phyloP scores from a whole-genome alignment of 2,797 vertebrate genomes.

The Ara ararauna region DNA sequence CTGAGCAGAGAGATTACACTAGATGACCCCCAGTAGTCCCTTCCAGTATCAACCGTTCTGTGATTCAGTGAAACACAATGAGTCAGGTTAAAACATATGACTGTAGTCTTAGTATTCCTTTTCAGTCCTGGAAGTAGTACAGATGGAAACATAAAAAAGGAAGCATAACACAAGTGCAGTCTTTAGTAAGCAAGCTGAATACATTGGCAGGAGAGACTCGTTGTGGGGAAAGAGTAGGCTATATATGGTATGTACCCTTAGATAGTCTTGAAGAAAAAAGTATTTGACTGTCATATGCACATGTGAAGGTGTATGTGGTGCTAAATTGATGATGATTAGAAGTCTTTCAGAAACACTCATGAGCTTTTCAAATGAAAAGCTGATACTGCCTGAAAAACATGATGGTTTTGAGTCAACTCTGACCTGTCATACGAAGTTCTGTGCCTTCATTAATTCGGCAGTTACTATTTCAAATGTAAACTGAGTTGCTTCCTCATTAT shows the following conservation, averaged over 20 bases:
- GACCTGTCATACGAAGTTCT: background rate
- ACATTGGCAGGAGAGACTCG: background rate
- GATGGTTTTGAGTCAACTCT: background rate
- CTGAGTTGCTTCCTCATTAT: rapidly evolving
- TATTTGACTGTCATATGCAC: rapidly evolving
- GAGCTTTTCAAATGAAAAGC: background rate
- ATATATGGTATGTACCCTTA: background rate
- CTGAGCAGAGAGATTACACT: background rate
- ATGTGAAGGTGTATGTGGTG: background rate
- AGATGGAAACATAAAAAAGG: background rate
- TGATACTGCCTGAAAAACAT: background rate
- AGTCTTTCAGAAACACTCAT: background rate
- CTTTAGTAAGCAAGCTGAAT: background rate
- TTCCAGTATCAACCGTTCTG: background rate
- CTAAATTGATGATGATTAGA: background rate
- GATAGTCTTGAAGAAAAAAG: background rate
- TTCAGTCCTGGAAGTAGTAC: background rate
- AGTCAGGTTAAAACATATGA: background rate
- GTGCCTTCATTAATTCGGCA: background rate
- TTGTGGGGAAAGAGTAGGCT: background rate
- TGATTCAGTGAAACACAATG: background rate
- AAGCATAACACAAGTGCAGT: background rate
- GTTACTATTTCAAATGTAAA: background rate
- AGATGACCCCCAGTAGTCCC: background rate
- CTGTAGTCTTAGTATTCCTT: background rate